phyloP scores from a whole-genome alignment of 2,113 vertebrate genomes.

The Pachycephala philippinensis region DNA sequence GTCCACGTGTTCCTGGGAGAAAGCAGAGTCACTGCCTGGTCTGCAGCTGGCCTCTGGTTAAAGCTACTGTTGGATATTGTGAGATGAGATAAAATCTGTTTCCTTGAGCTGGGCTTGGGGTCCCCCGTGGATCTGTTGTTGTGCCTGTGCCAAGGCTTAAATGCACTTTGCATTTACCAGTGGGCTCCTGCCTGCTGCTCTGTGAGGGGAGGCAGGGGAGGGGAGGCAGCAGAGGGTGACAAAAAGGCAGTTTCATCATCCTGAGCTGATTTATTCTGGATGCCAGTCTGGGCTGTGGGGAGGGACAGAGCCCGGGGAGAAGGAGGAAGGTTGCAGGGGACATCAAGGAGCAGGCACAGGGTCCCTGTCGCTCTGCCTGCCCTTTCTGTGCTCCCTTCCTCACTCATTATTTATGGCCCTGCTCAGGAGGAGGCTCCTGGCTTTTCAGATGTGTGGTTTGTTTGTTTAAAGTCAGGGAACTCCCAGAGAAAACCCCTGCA shows the following conservation, averaged over 20 bases:
- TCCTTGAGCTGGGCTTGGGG: not conserved
- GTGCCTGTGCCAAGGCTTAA: fast-evolving
- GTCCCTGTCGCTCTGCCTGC: not conserved
- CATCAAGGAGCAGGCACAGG: fast-evolving
- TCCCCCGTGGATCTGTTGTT: fast-evolving
- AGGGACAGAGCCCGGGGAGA: not conserved
- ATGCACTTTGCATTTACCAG: fast-evolving
- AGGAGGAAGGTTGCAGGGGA: not conserved
- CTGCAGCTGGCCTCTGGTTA: not conserved
- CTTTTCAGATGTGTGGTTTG: not conserved
- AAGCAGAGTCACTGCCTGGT: fast-evolving
- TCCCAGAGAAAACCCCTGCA: not conserved
- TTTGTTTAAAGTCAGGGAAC: not conserved
- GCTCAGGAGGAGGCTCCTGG: not conserved
- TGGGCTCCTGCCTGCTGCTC: not conserved
- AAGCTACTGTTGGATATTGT: not conserved
- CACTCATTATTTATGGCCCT: not conserved
- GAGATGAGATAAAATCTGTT: not conserved
- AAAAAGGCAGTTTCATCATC: fast-evolving
- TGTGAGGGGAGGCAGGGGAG: not conserved
- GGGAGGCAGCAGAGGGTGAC: not conserved
- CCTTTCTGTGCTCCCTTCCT: not conserved
- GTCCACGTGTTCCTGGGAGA: fast-evolving
- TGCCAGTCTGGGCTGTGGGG: fast-evolving
- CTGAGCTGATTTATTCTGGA: not conserved